These are phyloP conservation scores for Pocota personata DNA, from an alignment of 2,888 invertebrate species.

Conservation along the genomic window DNA sequence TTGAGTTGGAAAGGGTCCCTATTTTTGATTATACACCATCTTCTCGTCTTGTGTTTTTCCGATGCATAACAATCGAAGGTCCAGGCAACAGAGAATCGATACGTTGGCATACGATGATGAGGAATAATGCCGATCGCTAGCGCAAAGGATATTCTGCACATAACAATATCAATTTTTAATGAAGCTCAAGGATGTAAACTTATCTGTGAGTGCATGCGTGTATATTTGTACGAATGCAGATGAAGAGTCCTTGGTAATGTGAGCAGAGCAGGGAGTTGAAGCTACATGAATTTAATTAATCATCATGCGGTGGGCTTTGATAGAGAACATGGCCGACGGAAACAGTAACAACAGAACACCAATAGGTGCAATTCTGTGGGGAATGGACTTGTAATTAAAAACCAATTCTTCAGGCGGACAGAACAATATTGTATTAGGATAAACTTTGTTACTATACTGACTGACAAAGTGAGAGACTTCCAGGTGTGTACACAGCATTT, in stretches of 20 bases:
- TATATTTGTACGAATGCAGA: neutral
- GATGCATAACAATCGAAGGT: conserved; percentile 31
- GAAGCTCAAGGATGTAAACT: conserved; percentile 43
- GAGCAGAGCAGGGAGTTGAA: conserved; percentile 27
- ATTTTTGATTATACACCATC: conserved; percentile 41
- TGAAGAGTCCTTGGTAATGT: conserved; percentile 21
- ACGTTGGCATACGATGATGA: conserved; percentile 21
- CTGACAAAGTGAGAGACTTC: too few species aligned
- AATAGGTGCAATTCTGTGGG: neutral
- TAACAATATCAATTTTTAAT: conserved; percentile 60
- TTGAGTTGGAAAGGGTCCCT: conserved; percentile 3
- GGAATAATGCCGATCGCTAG: conserved; percentile 18
- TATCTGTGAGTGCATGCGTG: neutral
- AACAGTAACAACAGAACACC: neutral
- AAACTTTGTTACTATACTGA: too few species aligned
- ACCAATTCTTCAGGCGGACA: neutral
- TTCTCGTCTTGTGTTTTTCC: conserved; percentile 34
- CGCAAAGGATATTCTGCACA: conserved; percentile 18
- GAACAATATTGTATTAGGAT: neutral
- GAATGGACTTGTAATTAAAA: conserved; percentile 3
- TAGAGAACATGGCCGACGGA: neutral
- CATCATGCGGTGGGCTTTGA: conserved; percentile 14
- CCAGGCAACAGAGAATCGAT: conserved; percentile 36
- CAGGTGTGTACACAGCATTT: too few species aligned
- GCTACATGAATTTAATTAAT: conserved; percentile 53